These are phyloP conservation scores for Clitarchus hookeri DNA, from an alignment of 2,888 invertebrate species.

Conservation along the genomic window DNA sequence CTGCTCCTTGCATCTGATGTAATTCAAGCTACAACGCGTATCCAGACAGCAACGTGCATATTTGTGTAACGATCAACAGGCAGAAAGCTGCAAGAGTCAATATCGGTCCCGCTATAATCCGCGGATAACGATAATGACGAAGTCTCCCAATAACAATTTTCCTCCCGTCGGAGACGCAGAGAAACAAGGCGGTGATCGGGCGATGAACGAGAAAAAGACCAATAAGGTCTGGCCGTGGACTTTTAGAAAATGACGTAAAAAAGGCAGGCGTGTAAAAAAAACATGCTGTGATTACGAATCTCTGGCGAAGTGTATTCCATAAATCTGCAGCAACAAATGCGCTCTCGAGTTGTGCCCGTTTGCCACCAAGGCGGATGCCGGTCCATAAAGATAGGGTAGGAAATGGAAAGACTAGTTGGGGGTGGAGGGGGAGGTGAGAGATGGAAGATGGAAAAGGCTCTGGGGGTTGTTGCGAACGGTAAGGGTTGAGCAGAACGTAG, in stretches of 20 bases:
- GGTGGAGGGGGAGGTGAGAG: neutral
- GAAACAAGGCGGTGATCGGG: too few relatives aligned
- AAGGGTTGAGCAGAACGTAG: neutral
- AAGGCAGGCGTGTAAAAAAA: neutral
- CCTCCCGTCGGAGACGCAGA: too few relatives aligned
- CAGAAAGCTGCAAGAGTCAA: too few relatives aligned
- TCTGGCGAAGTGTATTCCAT: neutral
- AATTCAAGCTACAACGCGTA: too few relatives aligned
- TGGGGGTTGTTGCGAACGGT: neutral
- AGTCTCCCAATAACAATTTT: too few relatives aligned
- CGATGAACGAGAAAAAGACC: too few relatives aligned
- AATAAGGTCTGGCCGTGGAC: too few relatives aligned
- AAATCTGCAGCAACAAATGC: neutral
- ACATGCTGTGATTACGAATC: neutral
- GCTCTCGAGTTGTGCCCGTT: neutral
- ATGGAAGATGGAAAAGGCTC: slow-evolving; percentile 14
- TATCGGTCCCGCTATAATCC: too few relatives aligned
- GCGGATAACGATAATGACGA: too few relatives aligned
- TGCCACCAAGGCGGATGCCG: neutral
- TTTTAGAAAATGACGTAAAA: neutral
- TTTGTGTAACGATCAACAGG: too few relatives aligned
- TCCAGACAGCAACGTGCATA: too few relatives aligned
- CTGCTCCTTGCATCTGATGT: too few relatives aligned
- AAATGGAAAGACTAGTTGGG: neutral
- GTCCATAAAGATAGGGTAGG: slow-evolving; percentile 5